A percentile compares a stretch with the other conserved stretches of the same genome.
Evolutionary conservation across 53 echinoderm and acorn worm genomes (phyloP).

Genomic region (Stichopus horrens): DNA sequence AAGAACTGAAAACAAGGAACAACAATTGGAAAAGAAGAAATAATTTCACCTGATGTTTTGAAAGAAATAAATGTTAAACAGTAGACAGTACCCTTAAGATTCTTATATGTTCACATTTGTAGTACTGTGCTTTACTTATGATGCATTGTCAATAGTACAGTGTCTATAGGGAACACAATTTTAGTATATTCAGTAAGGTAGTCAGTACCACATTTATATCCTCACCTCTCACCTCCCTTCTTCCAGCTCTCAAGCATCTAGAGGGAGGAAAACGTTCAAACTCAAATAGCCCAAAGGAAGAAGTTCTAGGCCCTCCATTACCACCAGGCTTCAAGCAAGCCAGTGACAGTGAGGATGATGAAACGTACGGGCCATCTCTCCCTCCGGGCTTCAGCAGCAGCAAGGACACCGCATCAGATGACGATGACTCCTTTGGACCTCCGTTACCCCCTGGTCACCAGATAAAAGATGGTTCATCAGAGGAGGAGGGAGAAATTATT

Average conservation of each 20-base stretch:
- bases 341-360: conserved; percentile 41
- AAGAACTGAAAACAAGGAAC: no score
- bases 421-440: conserved; percentile 69
- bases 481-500: conserved; percentile 79
- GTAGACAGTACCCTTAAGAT: no score
- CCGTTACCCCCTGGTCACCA: conserved; percentile 61
- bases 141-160: no score
- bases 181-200: no score
- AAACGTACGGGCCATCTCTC: conserved; percentile 56
- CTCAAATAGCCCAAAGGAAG: not conserved
- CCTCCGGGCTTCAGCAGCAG: conserved; percentile 46
- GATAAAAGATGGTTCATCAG: conserved; percentile 52
- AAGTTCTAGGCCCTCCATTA: conserved; percentile 49
- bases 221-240: not conserved
- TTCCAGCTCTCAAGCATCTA: not conserved
- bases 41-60: no score
- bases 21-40: no score
- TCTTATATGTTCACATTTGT: no score
- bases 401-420: conserved; percentile 32
- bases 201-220: no score
- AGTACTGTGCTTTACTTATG: no score
- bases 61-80: no score
- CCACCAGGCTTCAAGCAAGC: conserved; percentile 44
- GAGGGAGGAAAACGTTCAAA: not conserved
- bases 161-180: no score